Evolutionary conservation across 2,113 vertebrate species (phyloP), one percentile per base, ranked within the genome.

Genomic region (Hypomesus transpacificus): DNA sequence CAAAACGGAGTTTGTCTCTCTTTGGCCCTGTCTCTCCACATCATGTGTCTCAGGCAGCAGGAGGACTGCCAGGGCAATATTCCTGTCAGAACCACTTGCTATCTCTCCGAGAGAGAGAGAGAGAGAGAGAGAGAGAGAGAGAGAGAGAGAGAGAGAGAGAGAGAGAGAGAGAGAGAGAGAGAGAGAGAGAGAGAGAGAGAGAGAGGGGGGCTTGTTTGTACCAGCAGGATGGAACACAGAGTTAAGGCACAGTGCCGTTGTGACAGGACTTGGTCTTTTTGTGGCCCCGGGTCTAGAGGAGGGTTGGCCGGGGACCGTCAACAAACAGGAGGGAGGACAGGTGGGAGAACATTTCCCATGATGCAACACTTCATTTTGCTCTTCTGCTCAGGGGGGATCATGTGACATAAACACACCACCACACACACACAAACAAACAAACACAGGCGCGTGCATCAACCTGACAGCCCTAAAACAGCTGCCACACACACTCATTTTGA

Each of bases 31-130:
- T 82, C 77, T 71, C 74, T 75, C 9, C 68, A 20, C 70, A 83
- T 82, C 66, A 71, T 68, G 80, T 13, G 50, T 68, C 57, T 50
- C 67, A 76, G 75, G 69, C 60, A 34, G 57, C 63, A 14, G 51
- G 61, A 66, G 66, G 31, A 69, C 71, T 54, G 57, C 28, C 60
- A 63, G 71, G 65, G 74, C 79, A 80, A 77, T 20, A 75, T 66
- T 74, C 66, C 81, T 82, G 87, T 89, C 88, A 85, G 65, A 80
- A 80, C 39, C 63, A 57, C 72, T 82, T 68, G 34, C 66, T 79
- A 77, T 68, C 61, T 56, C 54, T 1, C 60, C 9, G 39, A 60
- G 39, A 66, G 34, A 52, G 50, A 54, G 34, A 26, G 28, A 22
- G 16, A 21, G 34, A 50, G 53, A 22, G 28, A 11, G 26, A 14